Percentiles rank a stretch among this genome's conserved stretches.
phyloP scores from a whole-genome alignment of 2,113 vertebrate genomes.

The Corydoras sp. region DNA sequence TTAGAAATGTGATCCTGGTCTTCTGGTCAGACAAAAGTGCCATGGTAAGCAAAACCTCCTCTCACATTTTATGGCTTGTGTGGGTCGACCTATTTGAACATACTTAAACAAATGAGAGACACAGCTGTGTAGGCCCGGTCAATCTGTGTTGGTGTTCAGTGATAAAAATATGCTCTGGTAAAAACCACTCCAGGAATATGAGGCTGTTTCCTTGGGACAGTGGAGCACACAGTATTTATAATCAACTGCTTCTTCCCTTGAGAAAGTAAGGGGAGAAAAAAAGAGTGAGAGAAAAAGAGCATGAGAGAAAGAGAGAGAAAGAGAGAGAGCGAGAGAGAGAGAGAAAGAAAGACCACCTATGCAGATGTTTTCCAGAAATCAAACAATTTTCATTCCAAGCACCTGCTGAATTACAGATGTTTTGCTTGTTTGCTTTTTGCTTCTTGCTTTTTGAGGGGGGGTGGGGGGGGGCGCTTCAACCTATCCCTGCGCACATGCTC shows the following conservation, averaged over 20 bases:
- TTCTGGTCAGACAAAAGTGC: slow-evolving; percentile 68
- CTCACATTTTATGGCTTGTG: slow-evolving; percentile 66
- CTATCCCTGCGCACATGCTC: too few relatives aligned
- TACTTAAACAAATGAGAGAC: slow-evolving; percentile 70
- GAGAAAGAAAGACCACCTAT: slow-evolving; percentile 54
- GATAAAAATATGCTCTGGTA: slow-evolving; percentile 67
- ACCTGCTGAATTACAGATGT: slow-evolving; percentile 44
- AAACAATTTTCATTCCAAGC: slow-evolving; percentile 53
- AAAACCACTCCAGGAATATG: slow-evolving; percentile 63
- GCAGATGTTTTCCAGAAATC: slow-evolving; percentile 62
- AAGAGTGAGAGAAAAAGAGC: slow-evolving; percentile 19
- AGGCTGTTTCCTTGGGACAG: slow-evolving; percentile 49
- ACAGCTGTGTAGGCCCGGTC: slow-evolving; percentile 61
- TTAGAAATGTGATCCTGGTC: slow-evolving; percentile 50
- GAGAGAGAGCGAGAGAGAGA: slow-evolving; percentile 29
- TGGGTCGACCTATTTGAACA: slow-evolving; percentile 70
- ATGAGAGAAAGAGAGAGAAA: neutral
- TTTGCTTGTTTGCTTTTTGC: slow-evolving; percentile 14
- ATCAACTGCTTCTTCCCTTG: slow-evolving; percentile 50
- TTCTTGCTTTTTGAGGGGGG: too few relatives aligned
- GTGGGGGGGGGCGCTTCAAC: too few relatives aligned
- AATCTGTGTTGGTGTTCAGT: slow-evolving; percentile 62
- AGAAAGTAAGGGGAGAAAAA: slow-evolving; percentile 21
- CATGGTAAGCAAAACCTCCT: slow-evolving; percentile 69
- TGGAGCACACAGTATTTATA: slow-evolving; percentile 58